Conservation (phyloP, 2,113 vertebrate genomes). For the Etheostoma cragini region DNA sequence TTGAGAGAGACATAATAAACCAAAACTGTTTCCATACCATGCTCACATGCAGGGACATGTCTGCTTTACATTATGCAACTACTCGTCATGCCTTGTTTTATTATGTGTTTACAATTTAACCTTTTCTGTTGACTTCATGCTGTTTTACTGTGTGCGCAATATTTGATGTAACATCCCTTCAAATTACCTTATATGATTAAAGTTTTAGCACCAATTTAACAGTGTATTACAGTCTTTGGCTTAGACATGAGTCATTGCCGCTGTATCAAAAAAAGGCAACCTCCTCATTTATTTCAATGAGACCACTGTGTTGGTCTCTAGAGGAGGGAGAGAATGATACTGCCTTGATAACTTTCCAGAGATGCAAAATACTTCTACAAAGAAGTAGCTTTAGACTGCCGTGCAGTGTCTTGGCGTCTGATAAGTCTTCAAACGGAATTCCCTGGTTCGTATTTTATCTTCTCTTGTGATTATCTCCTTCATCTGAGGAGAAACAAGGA, state of each 20-base stretch:
- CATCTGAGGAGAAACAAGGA: background rate
- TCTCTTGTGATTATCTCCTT: background rate
- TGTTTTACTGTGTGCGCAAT: background rate
- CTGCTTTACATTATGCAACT: conserved; percentile 46
- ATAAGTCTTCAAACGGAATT: conserved; percentile 32
- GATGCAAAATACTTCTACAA: conserved; percentile 1
- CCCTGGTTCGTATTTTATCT: conserved; percentile 17
- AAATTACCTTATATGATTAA: conserved; percentile 13
- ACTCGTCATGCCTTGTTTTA: conserved; percentile 23
- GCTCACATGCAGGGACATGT: conserved; percentile 30
- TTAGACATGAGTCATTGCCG: conserved; percentile 15
- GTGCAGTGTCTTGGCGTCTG: conserved; percentile 6
- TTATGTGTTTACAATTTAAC: conserved; percentile 24
- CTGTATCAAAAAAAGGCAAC: background rate
- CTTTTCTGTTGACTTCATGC: conserved; percentile 9
- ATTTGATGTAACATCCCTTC: conserved; percentile 16
- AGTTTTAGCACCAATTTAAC: conserved; percentile 23
- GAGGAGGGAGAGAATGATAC: background rate
- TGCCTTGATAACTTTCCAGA: conserved; percentile 7
- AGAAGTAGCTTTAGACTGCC: background rate
- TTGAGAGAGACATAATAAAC: conserved; percentile 23
- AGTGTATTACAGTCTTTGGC: background rate
- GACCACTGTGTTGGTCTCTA: background rate
- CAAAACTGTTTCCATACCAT: conserved; percentile 50
- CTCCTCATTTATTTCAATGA: conserved; percentile 1